Evolutionary conservation across 2,888 invertebrate species (phyloP).

Genomic region (Euzophera pinguis): DNA sequence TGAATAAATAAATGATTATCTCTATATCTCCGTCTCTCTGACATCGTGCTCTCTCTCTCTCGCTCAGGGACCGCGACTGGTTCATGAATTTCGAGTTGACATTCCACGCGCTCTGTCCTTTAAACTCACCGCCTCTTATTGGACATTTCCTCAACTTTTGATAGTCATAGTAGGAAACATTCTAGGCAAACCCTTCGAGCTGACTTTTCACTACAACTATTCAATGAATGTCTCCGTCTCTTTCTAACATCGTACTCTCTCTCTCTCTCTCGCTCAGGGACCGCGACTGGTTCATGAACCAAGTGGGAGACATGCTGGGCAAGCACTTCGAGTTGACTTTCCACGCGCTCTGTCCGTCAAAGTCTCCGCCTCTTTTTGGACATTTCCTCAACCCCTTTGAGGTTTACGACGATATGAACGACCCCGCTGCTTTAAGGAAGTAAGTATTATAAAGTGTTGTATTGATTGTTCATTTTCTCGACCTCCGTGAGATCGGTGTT

Average conservation of each 20-base stretch:
- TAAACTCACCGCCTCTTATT: conserved; percentile 84
- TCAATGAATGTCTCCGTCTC: too few relatives aligned
- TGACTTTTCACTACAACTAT: too few relatives aligned
- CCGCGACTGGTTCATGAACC: conserved; percentile 86
- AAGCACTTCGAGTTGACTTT: conserved; percentile 89
- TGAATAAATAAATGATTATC: too few relatives aligned
- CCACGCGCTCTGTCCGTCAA: conserved; percentile 87
- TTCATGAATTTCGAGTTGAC: conserved; percentile 89
- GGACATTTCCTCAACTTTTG: conserved; percentile 92
- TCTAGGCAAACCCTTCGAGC: too few relatives aligned
- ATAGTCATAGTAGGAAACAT: too few relatives aligned
- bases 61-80: conserved; percentile 83
- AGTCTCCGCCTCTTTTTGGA: conserved; percentile 85
- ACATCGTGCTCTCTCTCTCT: too few relatives aligned
- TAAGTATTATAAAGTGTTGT: too few relatives aligned
- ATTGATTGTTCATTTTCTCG: too few relatives aligned
- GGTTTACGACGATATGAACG: conserved; percentile 89
- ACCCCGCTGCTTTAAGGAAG: conserved; percentile 74
- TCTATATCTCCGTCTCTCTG: too few relatives aligned
- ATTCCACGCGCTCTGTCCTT: conserved; percentile 87
- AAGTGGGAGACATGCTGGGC: conserved; percentile 87
- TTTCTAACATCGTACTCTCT: neutral
- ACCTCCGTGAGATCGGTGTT: too few relatives aligned
- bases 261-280: conserved; percentile 81
- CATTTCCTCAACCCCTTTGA: conserved; percentile 89